Base-by-base conservation (phyloP, 2,888 invertebrate genomes). In the Calameuta pallipes region DNA sequence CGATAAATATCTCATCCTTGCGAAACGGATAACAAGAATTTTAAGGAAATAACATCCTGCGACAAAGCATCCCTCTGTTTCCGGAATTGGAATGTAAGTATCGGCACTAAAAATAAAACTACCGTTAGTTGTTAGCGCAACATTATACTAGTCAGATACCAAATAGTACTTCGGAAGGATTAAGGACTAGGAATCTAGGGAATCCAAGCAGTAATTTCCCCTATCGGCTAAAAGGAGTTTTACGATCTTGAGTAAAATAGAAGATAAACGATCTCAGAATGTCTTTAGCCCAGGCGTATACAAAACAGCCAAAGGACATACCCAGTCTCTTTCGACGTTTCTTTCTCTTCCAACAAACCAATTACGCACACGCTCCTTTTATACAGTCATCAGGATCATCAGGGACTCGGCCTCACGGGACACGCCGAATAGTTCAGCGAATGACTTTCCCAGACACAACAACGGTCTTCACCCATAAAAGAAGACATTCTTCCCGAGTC, bases 401-500 rank as follows among this genome's bases (percentile, higher is more conserved):
- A 9, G 15, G 23, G 23, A 56, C 56, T 56, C 23, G 4, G 23
- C 56, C 15, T 23, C 9, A 23, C 56, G 56, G 23, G 56, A 56
- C 56, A 23, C 9, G 9, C 56, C 56, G 23, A 56, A 56, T 56
- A 56, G 9, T 56, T 9, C 56, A 23, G 23, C 23, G 9, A 56
- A 56, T 23, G 56, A 23, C 56, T 56, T 56, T 56, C 56, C 56
- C 23, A 56, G 23, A 23, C 23, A 56, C 23, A 56, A 71, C 71
- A 33, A 71, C 33, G 2, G 12, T 34, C 71, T 31, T 31, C 31
- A 71, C 71, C 71, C 71, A 71, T 15, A 30, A 71, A 71, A 34
- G 3, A 71, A 34, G 30, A 71, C 71, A 71, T 71, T 71, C 71
- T 71, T 71, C 13, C 31, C 71, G 34, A 71, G 71, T 68, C 77